Conservation (phyloP, 2,797 vertebrate species). For the Alosa sapidissima region DNA sequence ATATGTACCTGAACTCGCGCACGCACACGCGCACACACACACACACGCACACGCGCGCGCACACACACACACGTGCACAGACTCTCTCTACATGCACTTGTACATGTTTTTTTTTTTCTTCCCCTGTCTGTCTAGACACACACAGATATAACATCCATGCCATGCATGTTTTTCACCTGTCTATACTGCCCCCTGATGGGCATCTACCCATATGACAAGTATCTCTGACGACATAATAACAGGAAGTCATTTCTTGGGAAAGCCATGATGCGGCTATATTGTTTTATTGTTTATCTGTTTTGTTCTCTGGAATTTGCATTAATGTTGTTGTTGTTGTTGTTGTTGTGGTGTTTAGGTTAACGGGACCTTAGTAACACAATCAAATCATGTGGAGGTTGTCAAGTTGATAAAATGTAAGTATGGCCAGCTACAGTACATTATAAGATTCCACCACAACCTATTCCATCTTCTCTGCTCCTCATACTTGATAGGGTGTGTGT, state of each 20-base stretch:
- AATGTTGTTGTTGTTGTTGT: constrained; percentile 37
- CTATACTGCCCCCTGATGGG: neutral
- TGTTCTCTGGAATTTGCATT: constrained; percentile 4
- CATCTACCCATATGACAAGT: neutral
- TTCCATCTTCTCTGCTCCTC: too few relatives aligned
- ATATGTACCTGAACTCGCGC: neutral
- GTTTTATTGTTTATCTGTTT: neutral
- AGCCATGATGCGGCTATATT: neutral
- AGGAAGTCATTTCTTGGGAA: neutral
- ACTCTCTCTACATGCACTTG: too few relatives aligned
- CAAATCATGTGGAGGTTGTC: constrained; percentile 95
- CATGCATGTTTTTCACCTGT: neutral
- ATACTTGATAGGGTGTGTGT: neutral
- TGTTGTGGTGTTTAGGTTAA: constrained; percentile 81
- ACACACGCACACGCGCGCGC: neutral
- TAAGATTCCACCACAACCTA: neutral
- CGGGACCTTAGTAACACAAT: constrained; percentile 93
- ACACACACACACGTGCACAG: neutral
- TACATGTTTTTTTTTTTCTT: too few relatives aligned
- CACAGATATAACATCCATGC: neutral
- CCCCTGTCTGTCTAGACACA: neutral
- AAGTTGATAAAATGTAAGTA: constrained; percentile 96
- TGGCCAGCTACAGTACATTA: neutral
- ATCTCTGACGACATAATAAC: neutral
- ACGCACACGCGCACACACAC: neutral